Conservation (phyloP, 2,113 vertebrate species). For the Semnornis frantzii region DNA sequence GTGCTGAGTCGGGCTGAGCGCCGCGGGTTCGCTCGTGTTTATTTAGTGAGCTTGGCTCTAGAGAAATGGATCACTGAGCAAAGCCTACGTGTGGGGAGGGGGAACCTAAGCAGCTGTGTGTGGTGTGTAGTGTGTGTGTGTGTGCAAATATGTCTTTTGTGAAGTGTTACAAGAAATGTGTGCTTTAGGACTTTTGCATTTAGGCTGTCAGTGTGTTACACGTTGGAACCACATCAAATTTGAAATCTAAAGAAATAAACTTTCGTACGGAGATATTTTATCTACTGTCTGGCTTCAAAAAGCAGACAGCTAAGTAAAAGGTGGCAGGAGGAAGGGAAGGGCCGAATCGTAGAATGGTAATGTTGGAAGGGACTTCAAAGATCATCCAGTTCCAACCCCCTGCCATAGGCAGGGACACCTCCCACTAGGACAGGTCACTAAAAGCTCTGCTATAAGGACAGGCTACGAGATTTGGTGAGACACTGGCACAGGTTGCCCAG, state of each 20-base stretch:
- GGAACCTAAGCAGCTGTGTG: neutral
- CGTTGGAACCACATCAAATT: neutral
- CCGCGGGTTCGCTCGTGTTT: neutral
- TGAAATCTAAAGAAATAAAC: neutral
- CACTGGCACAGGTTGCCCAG: too few relatives aligned
- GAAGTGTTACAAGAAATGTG: neutral
- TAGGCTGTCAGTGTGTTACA: neutral
- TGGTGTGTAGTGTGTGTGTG: neutral
- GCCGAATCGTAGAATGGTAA: too few relatives aligned
- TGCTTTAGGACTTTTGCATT: neutral
- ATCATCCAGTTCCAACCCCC: too few relatives aligned
- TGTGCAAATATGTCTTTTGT: neutral
- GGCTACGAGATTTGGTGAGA: too few relatives aligned
- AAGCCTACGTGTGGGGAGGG: neutral
- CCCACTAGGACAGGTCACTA: too few relatives aligned
- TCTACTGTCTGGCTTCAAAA: fast-evolving
- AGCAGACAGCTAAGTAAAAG: neutral
- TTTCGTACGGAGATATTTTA: neutral
- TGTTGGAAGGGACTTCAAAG: too few relatives aligned
- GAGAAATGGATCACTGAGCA: neutral
- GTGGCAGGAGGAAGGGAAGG: neutral
- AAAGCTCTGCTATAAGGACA: too few relatives aligned
- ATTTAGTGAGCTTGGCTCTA: neutral
- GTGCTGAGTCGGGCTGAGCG: neutral
- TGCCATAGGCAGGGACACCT: too few relatives aligned